Evolutionary conservation across 2,888 invertebrate genomes (phyloP), one percentile per base, ranked within the genome.

Genomic region (Odontocerum albicorne): DNA sequence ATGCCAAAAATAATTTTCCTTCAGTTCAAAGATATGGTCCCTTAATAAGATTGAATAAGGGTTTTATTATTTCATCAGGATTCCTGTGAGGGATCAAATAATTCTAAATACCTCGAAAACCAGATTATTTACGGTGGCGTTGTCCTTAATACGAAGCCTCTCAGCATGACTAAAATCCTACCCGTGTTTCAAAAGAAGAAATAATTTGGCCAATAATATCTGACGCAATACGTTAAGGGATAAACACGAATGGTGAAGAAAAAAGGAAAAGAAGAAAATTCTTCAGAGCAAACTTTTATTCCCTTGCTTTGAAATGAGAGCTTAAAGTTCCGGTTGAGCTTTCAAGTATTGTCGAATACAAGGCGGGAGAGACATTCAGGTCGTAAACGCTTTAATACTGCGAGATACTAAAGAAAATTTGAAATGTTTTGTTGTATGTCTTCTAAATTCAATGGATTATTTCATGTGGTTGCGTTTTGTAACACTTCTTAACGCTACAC

Each of bases 121-220:
- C 49, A 12, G 39, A 49, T 49, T 49, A 49, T 15, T 39, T 20
- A 40, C 40, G 40, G 31, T 32, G 39, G 19, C 40, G 40, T 40
- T 15, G 38, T 17, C 12, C 31, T 20, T 49, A 27, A 27, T 40
- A 21, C 10, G 42, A 42, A 42, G 21, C 42, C 22, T 13, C 32
- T 44, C 15, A 31, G 15, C 44, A 8, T n/a, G 31, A 19, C 22
- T 44, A 31, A 42, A 33, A 35, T 20, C 33, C 22, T 20, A 7
- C 35, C 4, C 16, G 12, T 16, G 3, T 21, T 8, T 8, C 36
- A 15, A 36, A 35, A 36, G 31, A 45, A 44, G 32, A 51, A 51
- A 51, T 51, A 32, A 44, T 51, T 51, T 51, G 44, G 44, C 44
- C 44, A 44, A 51, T 51, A 44, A 44, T 51, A 51, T 44, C 35